A percentile compares a stretch with the other conserved stretches of the same genome.
phyloP scores from a whole-genome alignment of 53 echinoderm and acorn worm genomes.

The Paracentrotus lividus region DNA sequence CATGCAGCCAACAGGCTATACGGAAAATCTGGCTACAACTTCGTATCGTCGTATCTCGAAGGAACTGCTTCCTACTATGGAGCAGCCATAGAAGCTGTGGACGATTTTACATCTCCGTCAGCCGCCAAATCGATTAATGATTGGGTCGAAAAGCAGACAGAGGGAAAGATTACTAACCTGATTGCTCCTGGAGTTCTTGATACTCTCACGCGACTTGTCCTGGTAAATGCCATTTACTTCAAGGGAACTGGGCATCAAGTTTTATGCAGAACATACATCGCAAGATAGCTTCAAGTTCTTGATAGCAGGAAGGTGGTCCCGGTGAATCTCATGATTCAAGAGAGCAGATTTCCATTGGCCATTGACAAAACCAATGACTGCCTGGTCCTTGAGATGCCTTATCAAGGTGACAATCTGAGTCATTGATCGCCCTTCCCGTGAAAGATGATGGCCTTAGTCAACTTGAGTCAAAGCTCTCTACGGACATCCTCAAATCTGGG shows the following conservation, averaged over 20 bases:
- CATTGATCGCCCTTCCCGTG: slow-evolving; percentile 83
- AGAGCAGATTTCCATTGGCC: background rate
- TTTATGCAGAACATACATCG: slow-evolving; percentile 21
- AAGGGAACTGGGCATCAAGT: slow-evolving; percentile 85
- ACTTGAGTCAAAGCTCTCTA: slow-evolving; percentile 73
- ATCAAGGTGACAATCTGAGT: slow-evolving; percentile 77
- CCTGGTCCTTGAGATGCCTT: slow-evolving; percentile 86
- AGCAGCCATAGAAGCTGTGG: slow-evolving; percentile 56
- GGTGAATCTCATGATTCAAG: slow-evolving; percentile 7
- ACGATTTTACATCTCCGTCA: slow-evolving; percentile 34
- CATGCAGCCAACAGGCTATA: slow-evolving; percentile 82
- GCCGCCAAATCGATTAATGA: slow-evolving; percentile 74
- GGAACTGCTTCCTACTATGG: slow-evolving; percentile 70
- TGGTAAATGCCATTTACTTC: slow-evolving; percentile 95
- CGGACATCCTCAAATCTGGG: slow-evolving; percentile 69
- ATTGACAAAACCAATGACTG: slow-evolving; percentile 72
- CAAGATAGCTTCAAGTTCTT: slow-evolving; percentile 22
- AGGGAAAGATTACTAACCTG: slow-evolving; percentile 80
- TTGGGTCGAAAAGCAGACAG: slow-evolving; percentile 89
- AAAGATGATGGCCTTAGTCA: slow-evolving; percentile 75
- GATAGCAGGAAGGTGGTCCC: background rate
- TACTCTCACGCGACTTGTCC: slow-evolving; percentile 78
- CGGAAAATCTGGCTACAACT: slow-evolving; percentile 68
- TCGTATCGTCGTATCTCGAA: slow-evolving; percentile 72
- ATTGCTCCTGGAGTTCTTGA: slow-evolving; percentile 75